Conservation (phyloP, 2,113 vertebrate genomes). For the Callopanchax toddi region DNA sequence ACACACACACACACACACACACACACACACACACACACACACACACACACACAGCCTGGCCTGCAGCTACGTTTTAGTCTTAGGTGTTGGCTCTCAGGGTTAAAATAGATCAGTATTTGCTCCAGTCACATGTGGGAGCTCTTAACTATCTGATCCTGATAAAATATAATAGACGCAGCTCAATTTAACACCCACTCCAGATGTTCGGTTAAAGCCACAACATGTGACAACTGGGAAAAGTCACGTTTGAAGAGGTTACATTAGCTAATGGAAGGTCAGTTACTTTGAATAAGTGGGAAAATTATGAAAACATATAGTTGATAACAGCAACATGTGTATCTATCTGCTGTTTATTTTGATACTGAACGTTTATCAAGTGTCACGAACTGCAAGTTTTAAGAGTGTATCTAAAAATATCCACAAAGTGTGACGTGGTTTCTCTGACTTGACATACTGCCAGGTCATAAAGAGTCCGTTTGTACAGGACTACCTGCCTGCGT, state of each 20-base stretch:
- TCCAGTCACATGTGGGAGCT: constrained; percentile 36
- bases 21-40: constrained; percentile 38
- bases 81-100: constrained; percentile 18
- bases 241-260: neutral
- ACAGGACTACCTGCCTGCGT: too few species aligned
- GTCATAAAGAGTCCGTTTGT: too few species aligned
- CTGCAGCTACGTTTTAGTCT: neutral
- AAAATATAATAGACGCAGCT: too few species aligned
- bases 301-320: neutral
- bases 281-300: neutral
- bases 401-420: too few species aligned
- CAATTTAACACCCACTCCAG: constrained; percentile 27
- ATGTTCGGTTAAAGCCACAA: constrained; percentile 9
- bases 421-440: too few species aligned
- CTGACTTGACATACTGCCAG: too few species aligned
- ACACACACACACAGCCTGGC: neutral
- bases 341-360: too few species aligned
- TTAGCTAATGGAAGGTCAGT: neutral
- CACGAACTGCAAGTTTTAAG: too few species aligned
- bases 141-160: constrained; percentile 27
- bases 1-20: too few species aligned
- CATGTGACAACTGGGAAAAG: neutral
- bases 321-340: too few species aligned
- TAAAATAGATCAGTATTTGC: constrained; percentile 57
- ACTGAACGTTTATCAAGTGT: too few species aligned